Evolutionary conservation across 2,888 invertebrate genomes (phyloP).

Genomic region (Eurytoma adleriae): DNA sequence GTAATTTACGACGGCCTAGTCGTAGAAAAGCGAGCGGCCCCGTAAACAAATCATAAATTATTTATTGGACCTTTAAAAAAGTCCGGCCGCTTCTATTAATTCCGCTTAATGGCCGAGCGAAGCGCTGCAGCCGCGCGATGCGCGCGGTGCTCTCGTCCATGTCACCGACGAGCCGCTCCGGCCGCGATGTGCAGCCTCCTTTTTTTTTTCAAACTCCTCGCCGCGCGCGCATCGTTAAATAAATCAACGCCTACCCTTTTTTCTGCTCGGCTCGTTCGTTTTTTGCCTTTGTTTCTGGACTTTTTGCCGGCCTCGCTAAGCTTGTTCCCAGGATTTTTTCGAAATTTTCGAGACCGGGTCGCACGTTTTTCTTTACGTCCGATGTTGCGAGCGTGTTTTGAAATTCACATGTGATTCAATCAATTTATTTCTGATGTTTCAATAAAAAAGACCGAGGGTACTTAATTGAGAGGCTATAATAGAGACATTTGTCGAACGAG

Average conservation of each 20-base stretch:
- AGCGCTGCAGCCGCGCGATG: conserved; percentile 9
- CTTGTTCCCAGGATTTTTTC: not conserved
- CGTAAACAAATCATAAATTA: conserved; percentile 58
- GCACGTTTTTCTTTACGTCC: not conserved
- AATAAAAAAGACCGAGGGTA: too few relatives aligned
- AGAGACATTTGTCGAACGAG: too few relatives aligned
- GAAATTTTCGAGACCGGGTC: not conserved
- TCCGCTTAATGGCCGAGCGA: conserved; percentile 38
- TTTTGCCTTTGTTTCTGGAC: too few relatives aligned
- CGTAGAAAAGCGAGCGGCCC: conserved; percentile 4
- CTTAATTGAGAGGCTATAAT: too few relatives aligned
- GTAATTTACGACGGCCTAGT: conserved; percentile 28
- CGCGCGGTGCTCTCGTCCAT: conserved; percentile 53
- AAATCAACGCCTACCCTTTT: conserved; percentile 43
- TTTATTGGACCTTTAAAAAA: conserved; percentile 54
- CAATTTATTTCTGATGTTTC: too few relatives aligned
- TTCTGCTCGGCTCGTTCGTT: not conserved
- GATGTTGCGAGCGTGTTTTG: not conserved
- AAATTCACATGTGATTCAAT: too few relatives aligned
- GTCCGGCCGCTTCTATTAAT: conserved; percentile 19
- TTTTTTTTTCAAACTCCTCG: conserved; percentile 27
- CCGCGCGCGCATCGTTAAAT: conserved; percentile 52
- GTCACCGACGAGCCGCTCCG: conserved; percentile 41
- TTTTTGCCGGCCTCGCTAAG: not conserved
- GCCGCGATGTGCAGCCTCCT: conserved; percentile 20